These are phyloP conservation scores for Drosophila fulvimacula DNA, from an alignment of 2,888 invertebrate species.

Conservation along the genomic window DNA sequence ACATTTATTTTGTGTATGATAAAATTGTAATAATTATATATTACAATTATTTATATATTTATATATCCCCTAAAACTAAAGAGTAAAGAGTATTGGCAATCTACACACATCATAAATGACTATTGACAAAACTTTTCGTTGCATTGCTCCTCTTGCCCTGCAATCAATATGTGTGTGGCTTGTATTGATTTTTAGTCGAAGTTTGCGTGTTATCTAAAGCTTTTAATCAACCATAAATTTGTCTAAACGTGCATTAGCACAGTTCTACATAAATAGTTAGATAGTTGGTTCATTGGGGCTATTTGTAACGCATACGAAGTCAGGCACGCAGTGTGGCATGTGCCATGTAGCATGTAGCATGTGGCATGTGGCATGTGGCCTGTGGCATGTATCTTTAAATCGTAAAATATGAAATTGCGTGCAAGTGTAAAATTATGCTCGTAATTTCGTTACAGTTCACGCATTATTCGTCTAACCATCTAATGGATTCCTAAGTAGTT, in stretches of 20 bases:
- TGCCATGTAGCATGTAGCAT: slow-evolving; percentile 37
- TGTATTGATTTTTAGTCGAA: slow-evolving; percentile 42
- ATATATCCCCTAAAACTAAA: too few species aligned
- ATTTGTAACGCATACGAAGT: slow-evolving; percentile 32
- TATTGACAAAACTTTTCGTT: slow-evolving; percentile 12
- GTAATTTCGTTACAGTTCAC: slow-evolving; percentile 76
- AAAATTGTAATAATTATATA: too few species aligned
- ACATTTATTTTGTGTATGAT: too few species aligned
- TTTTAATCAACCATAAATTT: slow-evolving; percentile 74
- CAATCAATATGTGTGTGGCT: slow-evolving; percentile 32
- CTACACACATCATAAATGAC: background rate
- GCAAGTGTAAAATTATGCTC: slow-evolving; percentile 73
- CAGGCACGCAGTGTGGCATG: slow-evolving; percentile 51
- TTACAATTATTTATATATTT: too few species aligned
- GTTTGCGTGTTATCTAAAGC: slow-evolving; percentile 69
- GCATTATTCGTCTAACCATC: slow-evolving; percentile 65
- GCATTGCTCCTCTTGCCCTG: slow-evolving; percentile 43
- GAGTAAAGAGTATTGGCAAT: slow-evolving; percentile 1
- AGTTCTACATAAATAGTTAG: slow-evolving; percentile 28
- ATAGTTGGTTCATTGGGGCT: slow-evolving; percentile 32
- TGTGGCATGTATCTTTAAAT: slow-evolving; percentile 58
- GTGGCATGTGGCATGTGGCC: slow-evolving; percentile 29
- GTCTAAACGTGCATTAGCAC: slow-evolving; percentile 62
- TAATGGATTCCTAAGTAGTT: slow-evolving; percentile 77
- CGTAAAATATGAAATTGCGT: slow-evolving; percentile 78